A percentile compares a stretch with the other conserved stretches of the same genome.
Evolutionary conservation across 1,140 invertebrate genomes (phyloP).

Genomic region (Hestina assimilis): DNA sequence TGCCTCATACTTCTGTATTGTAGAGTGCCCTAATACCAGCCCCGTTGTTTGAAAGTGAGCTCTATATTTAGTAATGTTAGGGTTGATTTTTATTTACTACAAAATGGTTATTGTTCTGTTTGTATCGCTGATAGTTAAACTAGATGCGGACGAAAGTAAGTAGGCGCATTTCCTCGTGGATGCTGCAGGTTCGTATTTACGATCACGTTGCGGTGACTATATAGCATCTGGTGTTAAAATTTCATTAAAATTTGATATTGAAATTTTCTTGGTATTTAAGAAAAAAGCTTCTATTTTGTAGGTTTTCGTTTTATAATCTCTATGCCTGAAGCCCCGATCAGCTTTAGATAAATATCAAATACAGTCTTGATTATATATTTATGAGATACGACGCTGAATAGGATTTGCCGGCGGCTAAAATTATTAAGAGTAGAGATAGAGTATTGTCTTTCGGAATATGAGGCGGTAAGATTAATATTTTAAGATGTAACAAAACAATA

Average conservation of each 20-base stretch:
- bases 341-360: background rate
- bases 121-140: constrained; percentile 27
- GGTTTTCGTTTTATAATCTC: background rate
- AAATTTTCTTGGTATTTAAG: background rate
- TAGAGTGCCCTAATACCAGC: constrained; percentile 25
- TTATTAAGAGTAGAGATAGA: no score
- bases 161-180: constrained; percentile 66
- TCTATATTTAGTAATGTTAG: background rate
- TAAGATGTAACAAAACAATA: no score
- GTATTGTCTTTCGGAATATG: no score
- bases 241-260: background rate
- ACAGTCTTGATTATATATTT: background rate
- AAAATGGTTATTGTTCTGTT: constrained; percentile 28
- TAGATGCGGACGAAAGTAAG: constrained; percentile 71
- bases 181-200: constrained; percentile 46
- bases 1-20: background rate
- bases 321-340: background rate
- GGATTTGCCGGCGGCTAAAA: background rate
- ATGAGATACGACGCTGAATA: background rate
- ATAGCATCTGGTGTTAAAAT: constrained; percentile 39
- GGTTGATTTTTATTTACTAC: constrained; percentile 8
- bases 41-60: background rate
- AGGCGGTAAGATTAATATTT: no score
- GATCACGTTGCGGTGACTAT: constrained; percentile 48
- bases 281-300: background rate